Evolutionary conservation across 2,888 invertebrate genomes (phyloP), one percentile per base, ranked within the genome.

Genomic region (Napeogenes inachia): DNA sequence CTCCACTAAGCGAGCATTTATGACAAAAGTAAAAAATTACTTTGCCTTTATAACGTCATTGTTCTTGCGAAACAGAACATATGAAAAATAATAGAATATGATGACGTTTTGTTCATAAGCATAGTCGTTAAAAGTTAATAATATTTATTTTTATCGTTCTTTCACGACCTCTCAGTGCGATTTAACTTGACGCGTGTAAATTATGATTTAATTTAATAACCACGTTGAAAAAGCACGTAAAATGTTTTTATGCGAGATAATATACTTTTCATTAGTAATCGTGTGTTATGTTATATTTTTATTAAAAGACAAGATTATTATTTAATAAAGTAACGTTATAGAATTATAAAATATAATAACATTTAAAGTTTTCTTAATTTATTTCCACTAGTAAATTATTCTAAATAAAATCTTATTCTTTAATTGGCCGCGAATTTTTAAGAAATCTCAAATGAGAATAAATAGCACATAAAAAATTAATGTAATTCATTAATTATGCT

Each of bases 141-240:
- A 82, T 87, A 85, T 87, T 85, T 85, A 87, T 86, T 81, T 80
- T 81, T 77, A 80, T 84, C 50, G 21, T 30, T 50, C 50, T 50
- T 84, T 84, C 84, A 87, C 82, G 80, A 82, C 82, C 82, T 81
- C 76, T 79, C 83, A 81, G 80, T 81, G 80, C 79, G 87, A 88
- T 87, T 86, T 85, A 82, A 83, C 82, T 81, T 79, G 76, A 80
- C 79, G 83, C 81, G 86, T 85, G 85, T 87, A 88, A 87, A 87
- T 89, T 87, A 87, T 86, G 83, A 86, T 87, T 85, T 85, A 85
- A 88, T 88, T 88, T 87, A 87, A 89, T 87, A 88, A 85, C 84
- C 79, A 69, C 82, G 78, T 76, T 83, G 84, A 83, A 84, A 85
- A 86, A 80, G 82, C 78, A 78, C 81, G 77, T 86, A 82, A 87